Conservation (phyloP, 2,113 vertebrate species). For the Ifrita kowaldi region DNA sequence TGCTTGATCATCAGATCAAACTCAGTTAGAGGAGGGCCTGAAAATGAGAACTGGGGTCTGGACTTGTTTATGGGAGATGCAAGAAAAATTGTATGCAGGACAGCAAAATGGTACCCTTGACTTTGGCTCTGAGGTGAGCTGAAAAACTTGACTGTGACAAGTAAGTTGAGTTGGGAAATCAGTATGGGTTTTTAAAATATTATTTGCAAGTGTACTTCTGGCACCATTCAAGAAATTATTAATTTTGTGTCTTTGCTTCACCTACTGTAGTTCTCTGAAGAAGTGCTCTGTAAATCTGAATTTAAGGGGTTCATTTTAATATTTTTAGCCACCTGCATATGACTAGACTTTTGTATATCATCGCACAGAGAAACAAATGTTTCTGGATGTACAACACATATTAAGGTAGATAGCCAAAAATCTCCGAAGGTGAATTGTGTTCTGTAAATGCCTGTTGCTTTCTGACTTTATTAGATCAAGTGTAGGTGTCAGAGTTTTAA, state of each 20-base stretch:
- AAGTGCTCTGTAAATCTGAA: neutral
- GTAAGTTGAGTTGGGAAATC: neutral
- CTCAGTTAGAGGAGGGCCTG: neutral
- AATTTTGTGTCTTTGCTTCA: neutral
- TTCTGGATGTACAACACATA: neutral
- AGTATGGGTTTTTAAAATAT: neutral
- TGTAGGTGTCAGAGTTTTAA: neutral
- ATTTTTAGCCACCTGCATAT: neutral
- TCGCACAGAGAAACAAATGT: accelerated
- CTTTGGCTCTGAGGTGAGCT: neutral
- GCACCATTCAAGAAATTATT: neutral
- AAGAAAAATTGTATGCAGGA: neutral
- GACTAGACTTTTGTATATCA: neutral
- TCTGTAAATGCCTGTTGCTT: neutral
- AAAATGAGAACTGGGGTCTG: neutral
- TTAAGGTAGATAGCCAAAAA: neutral
- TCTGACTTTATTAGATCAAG: neutral
- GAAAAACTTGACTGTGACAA: neutral
- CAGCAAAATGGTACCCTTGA: neutral
- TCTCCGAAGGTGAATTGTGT: neutral
- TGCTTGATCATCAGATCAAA: neutral
- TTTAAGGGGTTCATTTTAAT: neutral
- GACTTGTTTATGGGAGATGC: neutral
- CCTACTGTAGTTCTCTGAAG: neutral
- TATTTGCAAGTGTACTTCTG: neutral